Evolutionary conservation across 2,888 invertebrate genomes (phyloP).

Genomic region (Drosophila helvetica): DNA sequence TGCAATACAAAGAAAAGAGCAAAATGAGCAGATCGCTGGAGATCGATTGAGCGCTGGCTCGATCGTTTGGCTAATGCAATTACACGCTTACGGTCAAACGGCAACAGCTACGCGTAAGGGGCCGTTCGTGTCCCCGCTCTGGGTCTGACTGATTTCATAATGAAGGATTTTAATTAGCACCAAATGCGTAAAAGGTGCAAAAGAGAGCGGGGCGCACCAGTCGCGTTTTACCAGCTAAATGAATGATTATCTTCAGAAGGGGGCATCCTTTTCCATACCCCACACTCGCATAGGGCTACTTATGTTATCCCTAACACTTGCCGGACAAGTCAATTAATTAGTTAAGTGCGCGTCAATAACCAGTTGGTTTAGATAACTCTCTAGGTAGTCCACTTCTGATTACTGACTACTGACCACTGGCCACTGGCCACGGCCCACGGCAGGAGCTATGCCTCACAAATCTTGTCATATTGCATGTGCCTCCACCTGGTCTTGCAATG

Average conservation of each 20-base stretch:
- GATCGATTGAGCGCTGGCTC: constrained; percentile 20
- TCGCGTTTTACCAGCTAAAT: constrained; percentile 25
- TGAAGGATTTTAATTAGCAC: constrained; percentile 78
- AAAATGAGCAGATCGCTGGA: constrained; percentile 8
- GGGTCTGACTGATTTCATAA: constrained; percentile 68
- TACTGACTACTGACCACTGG: constrained; percentile 32
- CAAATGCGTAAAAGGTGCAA: constrained; percentile 56
- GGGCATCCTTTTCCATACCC: neutral
- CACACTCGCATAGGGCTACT: neutral
- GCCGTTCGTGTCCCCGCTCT: constrained; percentile 2
- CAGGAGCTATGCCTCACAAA: constrained; percentile 37
- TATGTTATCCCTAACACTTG: constrained; percentile 28
- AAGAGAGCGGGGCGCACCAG: neutral
- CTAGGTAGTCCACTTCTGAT: constrained; percentile 2
- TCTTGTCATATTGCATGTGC: constrained; percentile 69
- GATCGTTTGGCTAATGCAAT: constrained; percentile 71
- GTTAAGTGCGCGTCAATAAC: constrained; percentile 68
- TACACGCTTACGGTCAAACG: constrained; percentile 75
- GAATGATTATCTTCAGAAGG: constrained; percentile 23
- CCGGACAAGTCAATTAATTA: constrained; percentile 71
- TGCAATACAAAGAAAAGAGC: constrained; percentile 49
- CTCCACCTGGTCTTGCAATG: constrained; percentile 58
- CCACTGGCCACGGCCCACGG: constrained; percentile 27
- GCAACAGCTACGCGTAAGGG: constrained; percentile 45
- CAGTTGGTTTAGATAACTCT: constrained; percentile 63